A percentile compares a stretch with the other conserved stretches of the same genome.
These are phyloP conservation scores for Phyllostomus hastatus DNA, from an alignment of 2,113 vertebrate genomes.

Conservation along the genomic window DNA sequence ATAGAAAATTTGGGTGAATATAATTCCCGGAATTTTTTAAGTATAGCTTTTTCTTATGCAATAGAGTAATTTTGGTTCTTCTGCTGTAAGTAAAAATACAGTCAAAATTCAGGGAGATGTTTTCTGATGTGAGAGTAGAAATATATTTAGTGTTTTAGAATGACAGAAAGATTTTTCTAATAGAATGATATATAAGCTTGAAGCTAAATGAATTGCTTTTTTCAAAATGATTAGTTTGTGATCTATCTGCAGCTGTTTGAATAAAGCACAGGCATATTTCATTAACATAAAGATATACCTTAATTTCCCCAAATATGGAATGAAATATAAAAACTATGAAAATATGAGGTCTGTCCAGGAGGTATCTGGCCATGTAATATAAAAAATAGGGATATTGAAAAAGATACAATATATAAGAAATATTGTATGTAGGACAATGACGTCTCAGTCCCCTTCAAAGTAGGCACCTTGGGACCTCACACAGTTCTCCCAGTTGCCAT, in stretches of 20 bases:
- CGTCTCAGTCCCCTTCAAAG: no score
- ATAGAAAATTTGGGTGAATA: not conserved
- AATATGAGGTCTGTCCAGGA: not conserved
- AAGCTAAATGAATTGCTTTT: not conserved
- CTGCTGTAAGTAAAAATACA: not conserved
- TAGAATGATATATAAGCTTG: not conserved
- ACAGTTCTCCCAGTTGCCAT: no score
- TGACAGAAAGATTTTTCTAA: not conserved
- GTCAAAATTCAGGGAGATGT: not conserved
- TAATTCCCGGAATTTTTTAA: not conserved
- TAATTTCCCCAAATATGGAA: not conserved
- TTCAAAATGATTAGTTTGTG: not conserved
- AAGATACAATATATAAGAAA: no score
- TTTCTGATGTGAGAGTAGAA: not conserved
- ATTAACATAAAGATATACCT: not conserved
- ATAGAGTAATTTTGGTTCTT: not conserved
- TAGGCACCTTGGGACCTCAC: no score
- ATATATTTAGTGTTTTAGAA: not conserved
- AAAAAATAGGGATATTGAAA: no score
- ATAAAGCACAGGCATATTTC: not conserved
- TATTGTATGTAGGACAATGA: no score
- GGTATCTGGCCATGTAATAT: no score
- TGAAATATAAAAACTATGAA: not conserved
- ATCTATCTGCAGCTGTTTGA: not conserved
- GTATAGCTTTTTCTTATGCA: not conserved